Conservation (phyloP, 2,888 invertebrate species). For the Callinectes sapidus region DNA sequence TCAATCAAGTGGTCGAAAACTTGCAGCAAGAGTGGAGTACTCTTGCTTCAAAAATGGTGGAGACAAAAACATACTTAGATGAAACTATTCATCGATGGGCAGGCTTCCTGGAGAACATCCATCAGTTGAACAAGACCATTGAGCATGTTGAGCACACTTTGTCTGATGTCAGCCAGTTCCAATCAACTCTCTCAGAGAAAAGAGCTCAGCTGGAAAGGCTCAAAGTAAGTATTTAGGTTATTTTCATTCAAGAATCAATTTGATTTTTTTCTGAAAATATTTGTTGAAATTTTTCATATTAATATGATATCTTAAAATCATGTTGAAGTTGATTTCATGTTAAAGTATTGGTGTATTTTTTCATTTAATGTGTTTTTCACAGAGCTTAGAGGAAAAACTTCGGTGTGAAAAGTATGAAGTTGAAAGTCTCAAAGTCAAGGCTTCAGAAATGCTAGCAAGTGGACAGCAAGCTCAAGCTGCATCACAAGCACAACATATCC, state of each 20-base stretch:
- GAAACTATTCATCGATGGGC: conserved; percentile 94
- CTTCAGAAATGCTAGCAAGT: conserved; percentile 88
- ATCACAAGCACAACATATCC: conserved; percentile 88
- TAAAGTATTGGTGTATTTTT: neutral
- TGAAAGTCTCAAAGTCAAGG: conserved; percentile 88
- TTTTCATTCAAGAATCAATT: neutral
- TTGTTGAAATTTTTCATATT: neutral
- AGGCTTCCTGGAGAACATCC: conserved; percentile 91
- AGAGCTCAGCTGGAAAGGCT: conserved; percentile 89
- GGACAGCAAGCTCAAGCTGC: conserved; percentile 90
- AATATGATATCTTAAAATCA: neutral
- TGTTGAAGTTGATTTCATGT: conserved; percentile 39
- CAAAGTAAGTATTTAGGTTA: conserved; percentile 78
- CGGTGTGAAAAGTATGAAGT: conserved; percentile 93
- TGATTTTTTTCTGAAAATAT: neutral
- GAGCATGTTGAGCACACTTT: conserved; percentile 86
- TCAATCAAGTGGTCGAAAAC: conserved; percentile 87
- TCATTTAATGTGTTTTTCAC: conserved; percentile 43
- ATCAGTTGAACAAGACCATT: conserved; percentile 88
- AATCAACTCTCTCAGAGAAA: conserved; percentile 90
- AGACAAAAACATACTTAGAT: conserved; percentile 90
- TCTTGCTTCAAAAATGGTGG: conserved; percentile 90
- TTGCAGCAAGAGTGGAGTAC: conserved; percentile 94
- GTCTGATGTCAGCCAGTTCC: conserved; percentile 84
- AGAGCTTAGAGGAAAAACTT: conserved; percentile 89